phyloP scores from a whole-genome alignment of 2,888 invertebrate genomes.

The Lithophane leautieri region DNA sequence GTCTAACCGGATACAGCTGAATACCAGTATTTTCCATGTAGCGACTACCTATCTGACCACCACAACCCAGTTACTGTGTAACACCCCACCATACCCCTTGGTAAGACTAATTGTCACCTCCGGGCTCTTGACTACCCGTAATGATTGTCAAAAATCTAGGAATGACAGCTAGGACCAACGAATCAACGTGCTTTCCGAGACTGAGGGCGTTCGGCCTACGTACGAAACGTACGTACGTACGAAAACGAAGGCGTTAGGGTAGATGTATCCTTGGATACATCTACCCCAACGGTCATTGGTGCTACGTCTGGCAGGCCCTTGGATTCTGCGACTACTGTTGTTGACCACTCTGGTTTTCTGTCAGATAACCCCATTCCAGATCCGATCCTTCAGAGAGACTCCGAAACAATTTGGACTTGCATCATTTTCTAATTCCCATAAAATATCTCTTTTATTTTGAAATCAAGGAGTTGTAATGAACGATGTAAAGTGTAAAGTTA shows the following conservation, averaged over 20 bases:
- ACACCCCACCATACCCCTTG: neutral
- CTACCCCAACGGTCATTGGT: too few species aligned
- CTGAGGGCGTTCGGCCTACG: neutral
- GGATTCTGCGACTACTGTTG: neutral
- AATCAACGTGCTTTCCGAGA: neutral
- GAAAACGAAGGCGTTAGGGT: too few species aligned
- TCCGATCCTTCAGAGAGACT: neutral
- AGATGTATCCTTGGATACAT: too few species aligned
- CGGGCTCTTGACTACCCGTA: neutral
- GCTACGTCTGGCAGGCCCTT: neutral
- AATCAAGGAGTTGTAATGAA: conserved; percentile 46
- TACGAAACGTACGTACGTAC: too few species aligned
- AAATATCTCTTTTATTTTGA: conserved; percentile 40
- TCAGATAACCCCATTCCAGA: neutral
- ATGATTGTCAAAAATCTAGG: neutral
- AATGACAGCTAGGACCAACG: neutral
- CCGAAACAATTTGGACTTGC: conserved; percentile 8
- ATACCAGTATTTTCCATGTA: neutral
- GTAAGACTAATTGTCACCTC: neutral
- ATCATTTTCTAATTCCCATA: conserved; percentile 27
- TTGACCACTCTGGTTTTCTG: too few species aligned
- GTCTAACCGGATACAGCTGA: neutral
- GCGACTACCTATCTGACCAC: neutral
- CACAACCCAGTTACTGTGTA: neutral
- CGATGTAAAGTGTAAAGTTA: conserved; percentile 41